Evolutionary conservation across 2,113 vertebrate genomes (phyloP).

Genomic region (Pardalotus punctatus): DNA sequence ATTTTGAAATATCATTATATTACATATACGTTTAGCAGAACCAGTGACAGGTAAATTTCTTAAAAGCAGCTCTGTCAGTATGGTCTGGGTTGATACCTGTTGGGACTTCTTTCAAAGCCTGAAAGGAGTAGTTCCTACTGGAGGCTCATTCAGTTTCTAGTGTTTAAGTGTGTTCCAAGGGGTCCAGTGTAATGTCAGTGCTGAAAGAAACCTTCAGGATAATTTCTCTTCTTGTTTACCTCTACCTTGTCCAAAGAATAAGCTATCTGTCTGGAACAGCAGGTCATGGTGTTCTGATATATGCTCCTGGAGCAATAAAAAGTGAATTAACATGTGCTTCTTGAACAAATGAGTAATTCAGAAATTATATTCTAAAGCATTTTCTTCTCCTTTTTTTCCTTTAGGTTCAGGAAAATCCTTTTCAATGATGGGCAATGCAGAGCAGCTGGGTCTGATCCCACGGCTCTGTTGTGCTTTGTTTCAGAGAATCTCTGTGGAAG

Average conservation of each 20-base stretch:
- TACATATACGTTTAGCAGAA: not conserved
- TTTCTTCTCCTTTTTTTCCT: constrained; percentile 29
- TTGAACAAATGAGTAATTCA: not conserved
- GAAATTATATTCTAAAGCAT: not conserved
- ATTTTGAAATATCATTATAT: not conserved
- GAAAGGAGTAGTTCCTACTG: not conserved
- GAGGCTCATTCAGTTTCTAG: not conserved
- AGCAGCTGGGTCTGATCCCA: constrained; percentile 95
- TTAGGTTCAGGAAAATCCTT: constrained; percentile 98
- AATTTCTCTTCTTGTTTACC: not conserved
- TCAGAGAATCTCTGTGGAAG: constrained; percentile 87
- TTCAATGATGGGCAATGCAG: constrained; percentile 98
- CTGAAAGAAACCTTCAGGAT: not conserved
- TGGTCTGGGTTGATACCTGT: not conserved
- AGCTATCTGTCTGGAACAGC: not conserved
- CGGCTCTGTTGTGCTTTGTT: constrained; percentile 96
- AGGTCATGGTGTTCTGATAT: not conserved
- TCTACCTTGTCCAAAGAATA: not conserved
- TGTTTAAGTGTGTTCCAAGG: not conserved
- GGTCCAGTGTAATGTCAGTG: not conserved
- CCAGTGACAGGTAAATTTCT: not conserved
- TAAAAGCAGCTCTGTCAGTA: not conserved
- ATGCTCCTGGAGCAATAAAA: not conserved
- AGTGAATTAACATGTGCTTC: not conserved
- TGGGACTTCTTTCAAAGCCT: not conserved